Evolutionary conservation across 2,888 invertebrate species (phyloP).

Genomic region (Sinotaia quadrata): DNA sequence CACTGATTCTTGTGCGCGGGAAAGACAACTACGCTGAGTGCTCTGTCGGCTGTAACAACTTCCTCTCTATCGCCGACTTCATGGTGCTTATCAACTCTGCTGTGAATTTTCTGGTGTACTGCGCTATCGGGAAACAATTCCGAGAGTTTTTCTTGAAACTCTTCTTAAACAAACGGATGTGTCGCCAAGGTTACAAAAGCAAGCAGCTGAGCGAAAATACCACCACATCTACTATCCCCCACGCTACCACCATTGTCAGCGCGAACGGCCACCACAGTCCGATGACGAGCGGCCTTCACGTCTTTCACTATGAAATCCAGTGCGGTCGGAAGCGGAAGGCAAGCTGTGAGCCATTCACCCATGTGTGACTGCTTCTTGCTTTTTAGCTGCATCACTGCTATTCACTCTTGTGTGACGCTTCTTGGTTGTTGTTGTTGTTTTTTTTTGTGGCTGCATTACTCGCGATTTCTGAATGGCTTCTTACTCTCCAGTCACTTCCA

Average conservation of each 20-base stretch:
- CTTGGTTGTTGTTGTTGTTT: too few relatives aligned
- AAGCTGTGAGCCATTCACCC: too few relatives aligned
- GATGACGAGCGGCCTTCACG: neutral
- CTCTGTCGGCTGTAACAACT: slow-evolving; percentile 32
- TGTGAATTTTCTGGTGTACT: slow-evolving; percentile 38
- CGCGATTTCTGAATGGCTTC: too few relatives aligned
- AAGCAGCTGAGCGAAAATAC: neutral
- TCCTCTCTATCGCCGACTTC: slow-evolving; percentile 32
- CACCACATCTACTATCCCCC: neutral
- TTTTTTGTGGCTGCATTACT: too few relatives aligned
- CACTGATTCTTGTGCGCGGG: slow-evolving; percentile 34
- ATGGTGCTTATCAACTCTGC: slow-evolving; percentile 36
- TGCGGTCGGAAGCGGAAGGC: too few relatives aligned
- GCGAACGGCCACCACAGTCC: neutral
- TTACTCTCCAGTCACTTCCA: too few relatives aligned
- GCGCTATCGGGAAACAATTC: slow-evolving; percentile 40
- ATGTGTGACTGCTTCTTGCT: too few relatives aligned
- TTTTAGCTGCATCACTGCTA: too few relatives aligned
- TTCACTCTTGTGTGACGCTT: too few relatives aligned
- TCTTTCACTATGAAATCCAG: neutral
- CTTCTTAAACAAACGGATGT: slow-evolving; percentile 19
- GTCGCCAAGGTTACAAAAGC: neutral
- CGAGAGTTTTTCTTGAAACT: slow-evolving; percentile 33
- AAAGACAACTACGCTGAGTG: slow-evolving; percentile 33
- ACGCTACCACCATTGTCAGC: neutral